phyloP scores from a whole-genome alignment of 2,888 invertebrate genomes.

The Danaus chrysippus region DNA sequence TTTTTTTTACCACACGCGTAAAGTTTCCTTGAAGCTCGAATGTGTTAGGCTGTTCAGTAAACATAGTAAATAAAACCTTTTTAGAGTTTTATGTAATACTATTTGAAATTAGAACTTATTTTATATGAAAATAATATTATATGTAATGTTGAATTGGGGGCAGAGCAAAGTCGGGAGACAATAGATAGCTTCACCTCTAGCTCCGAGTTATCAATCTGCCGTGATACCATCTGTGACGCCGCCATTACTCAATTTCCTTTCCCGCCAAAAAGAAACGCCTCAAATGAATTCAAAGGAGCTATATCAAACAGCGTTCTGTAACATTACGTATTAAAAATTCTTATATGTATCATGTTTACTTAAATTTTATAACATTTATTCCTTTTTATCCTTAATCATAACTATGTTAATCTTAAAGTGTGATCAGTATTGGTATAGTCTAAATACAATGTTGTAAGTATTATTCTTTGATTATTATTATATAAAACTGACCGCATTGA shows the following conservation, averaged over 20 bases:
- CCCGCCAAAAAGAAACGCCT: slow-evolving; percentile 33
- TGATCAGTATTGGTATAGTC: too few relatives aligned
- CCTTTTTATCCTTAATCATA: too few relatives aligned
- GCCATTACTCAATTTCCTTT: slow-evolving; percentile 72
- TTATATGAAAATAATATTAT: slow-evolving; percentile 6
- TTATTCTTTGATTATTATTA: not conserved
- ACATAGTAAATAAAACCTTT: slow-evolving; percentile 39
- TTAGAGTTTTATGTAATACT: not conserved
- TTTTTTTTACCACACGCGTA: slow-evolving; percentile 67
- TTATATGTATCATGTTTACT: not conserved
- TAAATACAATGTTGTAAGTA: too few relatives aligned
- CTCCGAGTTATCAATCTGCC: slow-evolving; percentile 75
- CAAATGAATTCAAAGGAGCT: slow-evolving; percentile 52
- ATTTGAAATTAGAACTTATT: not conserved
- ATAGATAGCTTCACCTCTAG: slow-evolving; percentile 62
- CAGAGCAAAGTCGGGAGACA: slow-evolving; percentile 49
- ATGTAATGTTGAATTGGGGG: slow-evolving; percentile 32
- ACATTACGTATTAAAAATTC: slow-evolving; percentile 16
- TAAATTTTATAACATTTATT: too few relatives aligned
- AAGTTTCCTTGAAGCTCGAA: slow-evolving; percentile 75
- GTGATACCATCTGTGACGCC: slow-evolving; percentile 77
- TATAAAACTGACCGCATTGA: slow-evolving; percentile 40
- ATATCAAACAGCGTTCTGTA: slow-evolving; percentile 29
- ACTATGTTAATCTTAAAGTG: too few relatives aligned
- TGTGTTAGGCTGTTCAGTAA: slow-evolving; percentile 67